Evolutionary conservation across 2,888 invertebrate species (phyloP).

Genomic region (Formica aserva): DNA sequence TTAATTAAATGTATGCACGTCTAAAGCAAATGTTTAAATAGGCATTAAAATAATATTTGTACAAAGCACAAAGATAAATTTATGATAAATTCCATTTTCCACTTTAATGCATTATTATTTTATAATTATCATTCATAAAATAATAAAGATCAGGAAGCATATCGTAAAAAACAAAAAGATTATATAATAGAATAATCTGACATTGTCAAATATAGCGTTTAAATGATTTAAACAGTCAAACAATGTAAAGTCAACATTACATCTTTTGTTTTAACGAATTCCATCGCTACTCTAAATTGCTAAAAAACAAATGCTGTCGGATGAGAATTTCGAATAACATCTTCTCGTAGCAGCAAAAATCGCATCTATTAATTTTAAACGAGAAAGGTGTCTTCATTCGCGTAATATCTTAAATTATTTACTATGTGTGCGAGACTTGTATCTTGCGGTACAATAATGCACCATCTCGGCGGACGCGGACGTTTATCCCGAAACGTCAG

Average conservation of each 20-base stretch:
- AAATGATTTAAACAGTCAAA: neutral
- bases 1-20: neutral
- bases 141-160: neutral
- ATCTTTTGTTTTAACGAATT: neutral
- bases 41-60: neutral
- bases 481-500: slow-evolving; percentile 32
- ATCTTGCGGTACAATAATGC: slow-evolving; percentile 48
- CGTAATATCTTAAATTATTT: slow-evolving; percentile 53
- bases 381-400: slow-evolving; percentile 1
- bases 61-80: no score
- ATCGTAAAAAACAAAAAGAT: neutral
- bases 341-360: neutral
- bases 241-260: neutral
- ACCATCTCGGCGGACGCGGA: slow-evolving; percentile 35
- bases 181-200: neutral
- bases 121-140: neutral
- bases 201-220: neutral
- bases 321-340: slow-evolving; percentile 16
- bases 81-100: slow-evolving; percentile 7
- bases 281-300: slow-evolving; percentile 4
- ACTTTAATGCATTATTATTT: neutral
- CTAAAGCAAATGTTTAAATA: neutral
- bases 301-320: neutral
- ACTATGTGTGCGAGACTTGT: slow-evolving; percentile 5
- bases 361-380: slow-evolving; percentile 20